Conservation (phyloP, 2,113 vertebrate genomes). For the Paralichthys olivaceus region DNA sequence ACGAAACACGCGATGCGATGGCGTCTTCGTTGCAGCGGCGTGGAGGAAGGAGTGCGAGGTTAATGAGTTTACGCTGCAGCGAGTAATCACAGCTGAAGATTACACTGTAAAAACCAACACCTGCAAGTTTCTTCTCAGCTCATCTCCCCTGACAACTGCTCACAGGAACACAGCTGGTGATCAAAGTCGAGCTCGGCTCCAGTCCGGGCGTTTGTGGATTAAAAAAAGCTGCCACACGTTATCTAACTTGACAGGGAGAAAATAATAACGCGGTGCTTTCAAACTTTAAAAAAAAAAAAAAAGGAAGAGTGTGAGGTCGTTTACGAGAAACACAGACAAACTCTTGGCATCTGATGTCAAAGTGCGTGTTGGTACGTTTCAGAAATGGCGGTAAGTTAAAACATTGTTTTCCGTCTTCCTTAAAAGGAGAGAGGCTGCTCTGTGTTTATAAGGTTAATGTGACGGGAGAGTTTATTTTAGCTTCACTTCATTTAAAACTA, state of each 20-base stretch:
- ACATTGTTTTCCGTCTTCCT: constrained; percentile 50
- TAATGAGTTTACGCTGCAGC: not conserved
- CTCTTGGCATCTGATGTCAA: constrained; percentile 45
- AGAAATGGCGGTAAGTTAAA: constrained; percentile 53
- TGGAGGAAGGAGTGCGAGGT: not conserved
- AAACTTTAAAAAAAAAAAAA: too few relatives aligned
- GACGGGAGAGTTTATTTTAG: constrained; percentile 61
- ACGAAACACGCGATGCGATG: too few relatives aligned
- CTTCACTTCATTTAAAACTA: constrained; percentile 52
- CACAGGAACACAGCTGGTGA: constrained; percentile 41
- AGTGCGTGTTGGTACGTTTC: constrained; percentile 35
- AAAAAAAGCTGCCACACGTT: constrained; percentile 5
- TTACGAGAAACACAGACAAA: constrained; percentile 2
- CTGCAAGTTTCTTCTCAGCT: not conserved
- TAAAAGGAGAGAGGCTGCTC: constrained; percentile 39
- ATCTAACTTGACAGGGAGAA: constrained; percentile 14
- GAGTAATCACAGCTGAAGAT: not conserved
- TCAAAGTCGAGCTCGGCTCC: constrained; percentile 29
- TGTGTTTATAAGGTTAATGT: constrained; percentile 46
- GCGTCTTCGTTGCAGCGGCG: not conserved
- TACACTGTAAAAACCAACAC: not conserved
- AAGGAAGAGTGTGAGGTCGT: not conserved
- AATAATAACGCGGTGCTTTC: too few relatives aligned
- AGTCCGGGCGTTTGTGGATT: constrained; percentile 2
- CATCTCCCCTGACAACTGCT: constrained; percentile 1